Evolutionary conservation across 2,888 invertebrate genomes (phyloP), one percentile per base, ranked within the genome.

Genomic region (Tenthredo mesomela): DNA sequence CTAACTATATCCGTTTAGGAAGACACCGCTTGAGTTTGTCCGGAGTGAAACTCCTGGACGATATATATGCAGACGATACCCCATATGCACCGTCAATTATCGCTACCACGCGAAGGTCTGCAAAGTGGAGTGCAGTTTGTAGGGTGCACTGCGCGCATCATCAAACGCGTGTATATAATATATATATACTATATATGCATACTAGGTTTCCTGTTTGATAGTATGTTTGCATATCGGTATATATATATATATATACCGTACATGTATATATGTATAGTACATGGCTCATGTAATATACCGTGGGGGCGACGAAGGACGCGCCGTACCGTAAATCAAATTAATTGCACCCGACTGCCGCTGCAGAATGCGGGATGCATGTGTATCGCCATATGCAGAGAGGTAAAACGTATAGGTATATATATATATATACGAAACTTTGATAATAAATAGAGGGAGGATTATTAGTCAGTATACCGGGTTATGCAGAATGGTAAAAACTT

Each of bases 271-370:
- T 25, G 33, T 33, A 18, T 33, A 33, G 18, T 29, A 67, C 33
- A 67, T 33, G 3, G 33, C 10, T 67, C 25, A 6, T 33, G 67
- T 33, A 33, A 67, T 67, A 18, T 67, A 67, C 33, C 15, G 33
- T 12, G 25, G 18, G 33, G 67, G 73, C 73, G 73, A 73, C 47
- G 73, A 21, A 73, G 73, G 73, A 40, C 21, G 43, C 73, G 15
- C 43, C 25, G 73, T 40, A 47, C 10, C 12, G 40, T 21, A 73
- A 73, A 73, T 73, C 47, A 47, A 73, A 73, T 73, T 73, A 73
- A 73, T 40, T 73, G 18, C 73, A n/a, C 73, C 25, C 25, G 73
- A 73, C 67, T 67, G 67, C 4, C 33, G 33, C 18, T 67, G 67
- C 33, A 67, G 33, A 67, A 67, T 67, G 67, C 33, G 33, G 33